These are phyloP conservation scores for Euborellia annulipes DNA, from an alignment of 1,140 invertebrate species.

Conservation along the genomic window DNA sequence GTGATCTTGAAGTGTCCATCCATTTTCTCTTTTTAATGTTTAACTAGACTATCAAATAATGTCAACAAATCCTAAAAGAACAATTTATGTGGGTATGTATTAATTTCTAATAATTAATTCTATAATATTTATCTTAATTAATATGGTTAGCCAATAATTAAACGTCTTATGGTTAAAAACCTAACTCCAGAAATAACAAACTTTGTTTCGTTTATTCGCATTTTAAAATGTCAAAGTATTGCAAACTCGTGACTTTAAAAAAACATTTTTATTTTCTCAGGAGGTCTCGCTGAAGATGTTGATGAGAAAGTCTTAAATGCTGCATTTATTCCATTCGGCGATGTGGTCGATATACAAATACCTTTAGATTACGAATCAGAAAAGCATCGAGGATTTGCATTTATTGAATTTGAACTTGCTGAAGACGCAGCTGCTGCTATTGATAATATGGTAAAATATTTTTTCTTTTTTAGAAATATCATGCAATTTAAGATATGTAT, in stretches of 20 bases:
- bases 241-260: not conserved
- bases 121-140: too few relatives aligned
- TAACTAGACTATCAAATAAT: too few relatives aligned
- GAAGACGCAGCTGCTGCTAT: conserved; percentile 95
- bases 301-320: conserved; percentile 90
- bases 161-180: not conserved
- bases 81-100: conserved; percentile 50
- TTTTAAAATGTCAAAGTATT: not conserved
- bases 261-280: conserved; percentile 23
- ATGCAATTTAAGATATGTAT: too few relatives aligned
- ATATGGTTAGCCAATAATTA: not conserved
- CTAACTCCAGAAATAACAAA: not conserved
- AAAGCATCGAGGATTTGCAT: conserved; percentile 94
- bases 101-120: too few relatives aligned
- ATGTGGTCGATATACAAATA: conserved; percentile 93
- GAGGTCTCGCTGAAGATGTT: conserved; percentile 93
- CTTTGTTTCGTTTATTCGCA: not conserved
- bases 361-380: conserved; percentile 96
- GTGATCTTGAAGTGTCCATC: too few relatives aligned
- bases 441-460: conserved; percentile 82
- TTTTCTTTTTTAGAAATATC: too few relatives aligned
- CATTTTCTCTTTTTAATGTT: too few relatives aligned
- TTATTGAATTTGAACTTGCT: conserved; percentile 90
- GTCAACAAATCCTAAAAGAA: conserved; percentile 49
- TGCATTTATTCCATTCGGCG: conserved; percentile 96